Evolutionary conservation across 2,113 vertebrate genomes (phyloP), one percentile per base, ranked within the genome.

Genomic region (Pholis gunnellus): DNA sequence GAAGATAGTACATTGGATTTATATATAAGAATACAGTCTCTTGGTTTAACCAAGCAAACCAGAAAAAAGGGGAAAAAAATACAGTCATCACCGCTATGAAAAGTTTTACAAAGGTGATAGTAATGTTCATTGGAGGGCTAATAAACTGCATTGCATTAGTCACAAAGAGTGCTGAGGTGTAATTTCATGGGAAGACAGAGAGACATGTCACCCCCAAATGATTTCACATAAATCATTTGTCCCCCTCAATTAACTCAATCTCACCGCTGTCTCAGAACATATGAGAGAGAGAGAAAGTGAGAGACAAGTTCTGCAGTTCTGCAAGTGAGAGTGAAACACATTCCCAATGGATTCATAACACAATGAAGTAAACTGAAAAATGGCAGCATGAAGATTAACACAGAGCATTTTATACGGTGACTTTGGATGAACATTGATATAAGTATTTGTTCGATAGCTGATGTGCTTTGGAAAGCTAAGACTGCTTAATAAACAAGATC

Each of bases 161-260:
- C 61, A 40, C 17, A 75, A 72, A 78, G 34, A 34, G 52, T 78
- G 65, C 70, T 59, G 40, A 61, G 48, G 27, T 73, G 42, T 73
- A 31, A 86, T 74, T 79, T 73, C 48, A 81, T 70, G 9, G 29
- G 9, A 25, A 68, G 52, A 75, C 52, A 63, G 70, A 6, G 34
- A 73, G 71, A 88, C 70, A 78, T 61, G 71, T 59, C 69, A 78
- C 50, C 64, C 17, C 25, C 25, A 63, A 14, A 0, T 65, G 77
- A 74, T 78, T 80, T 85, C 71, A 78, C 77, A 83, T 80, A 60
- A 72, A 75, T 83, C 69, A 80, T 83, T 60, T 75, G 69, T 48
- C 42, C 63, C 71, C 52, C 36, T 69, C 66, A 71, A 76, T 81
- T 78, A 90, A 81, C 59, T 86, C 29, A 60, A n/a, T 67, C 40